These are phyloP conservation scores for Sardina pilchardus DNA, from an alignment of 2,113 vertebrate species.

Conservation along the genomic window DNA sequence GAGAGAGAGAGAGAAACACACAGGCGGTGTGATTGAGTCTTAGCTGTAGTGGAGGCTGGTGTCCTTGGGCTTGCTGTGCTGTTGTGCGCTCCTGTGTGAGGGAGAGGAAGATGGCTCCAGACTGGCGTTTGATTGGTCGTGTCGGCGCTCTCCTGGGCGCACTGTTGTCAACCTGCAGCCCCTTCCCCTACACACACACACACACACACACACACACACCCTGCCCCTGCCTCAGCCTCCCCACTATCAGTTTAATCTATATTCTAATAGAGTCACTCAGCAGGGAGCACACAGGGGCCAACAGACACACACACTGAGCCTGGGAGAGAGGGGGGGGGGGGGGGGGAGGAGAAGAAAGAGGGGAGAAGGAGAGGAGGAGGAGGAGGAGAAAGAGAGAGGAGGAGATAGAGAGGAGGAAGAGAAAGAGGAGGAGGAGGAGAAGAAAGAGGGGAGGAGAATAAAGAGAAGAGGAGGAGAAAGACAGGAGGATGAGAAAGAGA, in stretches of 20 bases:
- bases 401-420: constrained; percentile 28
- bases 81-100: neutral
- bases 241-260: constrained; percentile 45
- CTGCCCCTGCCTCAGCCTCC: neutral
- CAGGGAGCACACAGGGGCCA: constrained; percentile 43
- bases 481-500: no score
- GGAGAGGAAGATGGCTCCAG: constrained; percentile 9
- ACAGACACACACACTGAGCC: neutral
- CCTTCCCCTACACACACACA: constrained; percentile 37
- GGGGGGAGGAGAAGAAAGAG: neutral
- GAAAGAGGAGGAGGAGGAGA: neutral
- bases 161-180: constrained; percentile 27
- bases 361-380: no score
- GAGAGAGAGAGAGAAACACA: neutral
- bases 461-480: no score
- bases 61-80: neutral
- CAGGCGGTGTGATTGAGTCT: neutral
- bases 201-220: no score
- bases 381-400: no score
- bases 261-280: constrained; percentile 46
- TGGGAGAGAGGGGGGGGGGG: neutral
- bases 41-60: neutral
- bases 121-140: constrained; percentile 29
- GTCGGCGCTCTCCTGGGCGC: constrained; percentile 21
- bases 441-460: neutral